Evolutionary conservation across 2,888 invertebrate species (phyloP).

Genomic region (Callyntrura guangdongensis): DNA sequence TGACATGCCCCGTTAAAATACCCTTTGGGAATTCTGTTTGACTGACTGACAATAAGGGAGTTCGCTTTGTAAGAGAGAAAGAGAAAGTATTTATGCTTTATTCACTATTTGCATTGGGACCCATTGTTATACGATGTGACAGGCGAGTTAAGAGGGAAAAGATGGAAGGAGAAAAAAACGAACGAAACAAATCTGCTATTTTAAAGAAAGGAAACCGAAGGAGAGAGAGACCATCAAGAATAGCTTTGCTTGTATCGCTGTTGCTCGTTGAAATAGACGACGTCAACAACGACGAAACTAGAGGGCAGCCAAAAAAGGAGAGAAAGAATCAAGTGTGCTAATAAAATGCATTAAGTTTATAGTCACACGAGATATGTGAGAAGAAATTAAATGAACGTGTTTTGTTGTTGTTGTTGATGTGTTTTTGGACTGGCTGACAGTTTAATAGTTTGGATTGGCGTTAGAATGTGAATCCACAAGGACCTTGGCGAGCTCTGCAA

Average conservation of each 20-base stretch:
- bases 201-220: conserved; percentile 33
- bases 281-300: no score
- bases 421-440: conserved; percentile 33
- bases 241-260: conserved; percentile 17
- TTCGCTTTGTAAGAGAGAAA: neutral
- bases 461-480: conserved; percentile 46
- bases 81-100: conserved; percentile 25
- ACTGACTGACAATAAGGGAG: conserved; percentile 73
- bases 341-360: conserved; percentile 54
- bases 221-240: conserved; percentile 1
- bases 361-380: neutral
- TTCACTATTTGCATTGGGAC: conserved; percentile 49
- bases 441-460: conserved; percentile 37
- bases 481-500: conserved; percentile 11
- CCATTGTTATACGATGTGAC: conserved; percentile 60
- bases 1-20: conserved; percentile 71
- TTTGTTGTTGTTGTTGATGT: conserved; percentile 34
- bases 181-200: conserved; percentile 68
- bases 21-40: conserved; percentile 69
- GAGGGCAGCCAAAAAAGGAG: neutral
- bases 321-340: neutral
- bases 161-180: conserved; percentile 19
- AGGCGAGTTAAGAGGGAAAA: conserved; percentile 31
- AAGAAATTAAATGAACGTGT: neutral
- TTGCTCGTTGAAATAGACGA: conserved; percentile 1